Evolutionary conservation across 2,113 vertebrate genomes (phyloP).

Genomic region (Mastomys natalensis): DNA sequence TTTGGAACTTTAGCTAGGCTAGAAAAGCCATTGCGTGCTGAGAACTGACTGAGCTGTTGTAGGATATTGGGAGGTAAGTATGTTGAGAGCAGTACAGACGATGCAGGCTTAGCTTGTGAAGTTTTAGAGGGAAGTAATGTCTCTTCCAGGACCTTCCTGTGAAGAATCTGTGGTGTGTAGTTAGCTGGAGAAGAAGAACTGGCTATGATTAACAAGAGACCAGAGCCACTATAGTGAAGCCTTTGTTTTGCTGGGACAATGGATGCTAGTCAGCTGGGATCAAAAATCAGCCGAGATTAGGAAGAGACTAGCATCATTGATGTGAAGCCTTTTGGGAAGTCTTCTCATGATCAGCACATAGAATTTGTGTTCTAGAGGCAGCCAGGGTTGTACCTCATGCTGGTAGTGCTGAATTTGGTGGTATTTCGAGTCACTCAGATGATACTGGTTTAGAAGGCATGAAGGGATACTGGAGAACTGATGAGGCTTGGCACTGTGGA

Average conservation of each 20-base stretch:
- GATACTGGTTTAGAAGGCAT: not conserved
- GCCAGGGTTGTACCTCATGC: not conserved
- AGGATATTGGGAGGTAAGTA: not conserved
- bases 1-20: not conserved
- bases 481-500: not conserved
- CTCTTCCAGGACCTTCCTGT: not conserved
- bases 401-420: not conserved
- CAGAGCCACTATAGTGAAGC: not conserved
- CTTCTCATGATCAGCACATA: not conserved
- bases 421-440: not conserved
- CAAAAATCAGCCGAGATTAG: not conserved
- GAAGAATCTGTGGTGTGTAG: not conserved
- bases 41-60: not conserved
- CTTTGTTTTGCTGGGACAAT: not conserved
- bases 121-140: not conserved
- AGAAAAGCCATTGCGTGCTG: not conserved
- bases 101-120: not conserved
- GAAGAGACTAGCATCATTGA: not conserved
- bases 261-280: not conserved
- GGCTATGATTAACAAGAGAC: not conserved
- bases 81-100: not conserved
- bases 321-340: not conserved
- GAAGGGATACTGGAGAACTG: not conserved
- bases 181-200: not conserved
- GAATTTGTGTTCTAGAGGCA: not conserved